Base-by-base conservation (phyloP, 2,888 invertebrate species). In the Tetragonisca angustula region DNA sequence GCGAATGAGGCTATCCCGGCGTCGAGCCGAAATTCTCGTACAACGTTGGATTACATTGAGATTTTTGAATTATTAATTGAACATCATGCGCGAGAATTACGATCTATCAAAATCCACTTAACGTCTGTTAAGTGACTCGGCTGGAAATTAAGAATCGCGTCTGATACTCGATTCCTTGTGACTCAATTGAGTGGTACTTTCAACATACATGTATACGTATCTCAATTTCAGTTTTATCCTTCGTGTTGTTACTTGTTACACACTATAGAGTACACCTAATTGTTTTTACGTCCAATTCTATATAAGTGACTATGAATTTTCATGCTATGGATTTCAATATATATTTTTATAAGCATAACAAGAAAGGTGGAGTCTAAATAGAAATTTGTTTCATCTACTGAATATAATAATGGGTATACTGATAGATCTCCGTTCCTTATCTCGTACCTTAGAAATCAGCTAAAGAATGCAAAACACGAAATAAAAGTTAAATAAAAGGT, bases 1-100 rank as follows among this genome's bases (percentile, higher is more conserved):
- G 75, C 67, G 79, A 79, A 82, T 64, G 83, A 82, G 76, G 83
- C 76, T 67, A 82, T 72, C 69, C 50, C 56, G 61, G 6, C 61
- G 61, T 61, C 15, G 2, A 32, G n/a, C 49, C 43, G 5, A 49
- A 61, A 49, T 49, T 67, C 56, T 56, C 65, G 19, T 59, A 27
- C 72, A n/a, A n/a, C 21, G 13, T 62, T n/a, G 13, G 27, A 59
- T 32, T 4, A 15, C n/a, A 61, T 49, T 17, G 13, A 32, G 24
- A 54, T 50, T 49, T 17, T 43, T 50, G 36, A 27, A 52, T 79
- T 61, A 74, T 74, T 74, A n/a, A 27, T 74, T 17, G 21, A 21
- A 6, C 13, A 36, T 4, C 15, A 72, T 62, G 27, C 27, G 6
- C 5, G 19, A 32, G 49, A 61, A 72, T 72, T 49, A 43, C 24